Evolutionary conservation across 2,888 invertebrate species (phyloP).

Genomic region (Catocala nupta): DNA sequence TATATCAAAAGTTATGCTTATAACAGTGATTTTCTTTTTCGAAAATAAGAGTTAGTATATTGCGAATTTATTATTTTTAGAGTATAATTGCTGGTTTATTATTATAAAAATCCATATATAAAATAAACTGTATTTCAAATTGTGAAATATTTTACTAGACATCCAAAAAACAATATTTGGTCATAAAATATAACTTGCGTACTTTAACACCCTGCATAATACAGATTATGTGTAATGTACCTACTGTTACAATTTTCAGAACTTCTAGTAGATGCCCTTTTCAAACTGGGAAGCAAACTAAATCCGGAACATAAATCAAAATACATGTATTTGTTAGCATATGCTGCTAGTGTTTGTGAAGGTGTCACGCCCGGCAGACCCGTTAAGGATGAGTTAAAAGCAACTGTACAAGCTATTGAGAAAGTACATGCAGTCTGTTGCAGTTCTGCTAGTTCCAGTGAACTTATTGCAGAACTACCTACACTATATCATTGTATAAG

Average conservation of each 20-base stretch:
- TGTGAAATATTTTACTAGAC: no score
- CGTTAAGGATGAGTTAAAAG: conserved; percentile 96
- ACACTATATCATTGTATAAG: conserved; percentile 96
- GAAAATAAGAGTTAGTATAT: no score
- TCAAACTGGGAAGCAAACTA: conserved; percentile 97
- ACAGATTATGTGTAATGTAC: background rate
- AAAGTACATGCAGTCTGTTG: conserved; percentile 96
- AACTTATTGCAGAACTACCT: conserved; percentile 96
- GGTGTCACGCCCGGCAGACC: conserved; percentile 89
- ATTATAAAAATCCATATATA: no score
- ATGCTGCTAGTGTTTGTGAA: conserved; percentile 97
- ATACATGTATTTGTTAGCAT: conserved; percentile 97
- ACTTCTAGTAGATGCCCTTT: conserved; percentile 96
- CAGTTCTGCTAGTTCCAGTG: conserved; percentile 96
- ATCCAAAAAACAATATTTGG: no score
- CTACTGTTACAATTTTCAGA: conserved; percentile 80
- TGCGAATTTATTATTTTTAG: no score
- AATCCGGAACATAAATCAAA: conserved; percentile 99
- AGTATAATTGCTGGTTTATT: no score
- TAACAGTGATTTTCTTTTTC: no score
- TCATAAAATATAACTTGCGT: no score
- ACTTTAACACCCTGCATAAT: no score
- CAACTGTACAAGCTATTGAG: conserved; percentile 96
- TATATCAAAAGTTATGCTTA: no score
- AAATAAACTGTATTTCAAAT: no score